phyloP scores from a whole-genome alignment of 2,113 vertebrate species.

The Morone saxatilis region DNA sequence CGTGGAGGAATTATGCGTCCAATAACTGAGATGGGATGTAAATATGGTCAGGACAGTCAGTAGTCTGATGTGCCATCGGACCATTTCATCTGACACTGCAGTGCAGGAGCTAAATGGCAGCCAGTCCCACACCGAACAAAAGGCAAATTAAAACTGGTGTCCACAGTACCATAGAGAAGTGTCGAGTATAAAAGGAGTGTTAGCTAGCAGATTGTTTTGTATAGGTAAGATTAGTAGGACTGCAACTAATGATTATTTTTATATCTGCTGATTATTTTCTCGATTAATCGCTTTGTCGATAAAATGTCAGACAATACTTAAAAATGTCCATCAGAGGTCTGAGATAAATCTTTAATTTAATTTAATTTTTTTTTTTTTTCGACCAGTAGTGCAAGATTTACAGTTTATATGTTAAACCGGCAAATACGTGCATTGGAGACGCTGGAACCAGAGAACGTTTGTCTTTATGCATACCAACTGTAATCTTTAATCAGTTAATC shows the following conservation, averaged over 20 bases:
- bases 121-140: conserved; percentile 46
- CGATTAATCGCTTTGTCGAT: background rate
- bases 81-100: conserved; percentile 66
- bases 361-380: background rate
- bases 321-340: background rate
- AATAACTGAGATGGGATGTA: conserved; percentile 74
- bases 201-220: background rate
- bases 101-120: conserved; percentile 70
- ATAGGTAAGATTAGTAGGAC: background rate
- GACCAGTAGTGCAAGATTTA: background rate
- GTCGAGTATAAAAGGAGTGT: conserved; percentile 24
- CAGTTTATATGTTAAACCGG: background rate
- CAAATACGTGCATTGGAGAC: background rate
- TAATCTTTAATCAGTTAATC: background rate
- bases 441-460: background rate
- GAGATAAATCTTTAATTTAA: background rate
- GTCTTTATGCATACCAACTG: background rate
- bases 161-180: conserved; percentile 28
- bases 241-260: background rate
- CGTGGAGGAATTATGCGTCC: conserved; percentile 70
- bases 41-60: conserved; percentile 59
- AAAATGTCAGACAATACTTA: background rate
- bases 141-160: conserved; percentile 64
- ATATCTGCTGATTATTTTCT: background rate
- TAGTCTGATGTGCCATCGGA: conserved; percentile 62